phyloP scores from a whole-genome alignment of 2,797 vertebrate genomes.

The Coilia nasus region DNA sequence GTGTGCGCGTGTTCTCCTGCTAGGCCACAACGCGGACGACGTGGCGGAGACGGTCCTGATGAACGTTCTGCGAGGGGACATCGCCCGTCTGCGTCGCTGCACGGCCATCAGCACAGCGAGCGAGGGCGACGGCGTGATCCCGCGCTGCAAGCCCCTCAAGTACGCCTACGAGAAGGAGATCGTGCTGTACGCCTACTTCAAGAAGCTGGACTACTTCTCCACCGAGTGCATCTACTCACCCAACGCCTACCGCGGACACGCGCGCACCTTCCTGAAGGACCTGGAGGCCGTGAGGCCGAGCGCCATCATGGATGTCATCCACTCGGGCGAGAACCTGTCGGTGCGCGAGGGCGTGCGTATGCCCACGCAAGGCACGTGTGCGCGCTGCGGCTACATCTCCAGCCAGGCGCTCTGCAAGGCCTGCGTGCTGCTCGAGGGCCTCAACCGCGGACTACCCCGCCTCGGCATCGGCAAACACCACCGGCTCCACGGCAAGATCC shows the following conservation, averaged over 20 bases:
- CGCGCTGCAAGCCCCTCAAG: slow-evolving; percentile 87
- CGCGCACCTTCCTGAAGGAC: slow-evolving; percentile 83
- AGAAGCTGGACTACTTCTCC: slow-evolving; percentile 89
- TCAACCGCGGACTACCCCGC: slow-evolving; percentile 84
- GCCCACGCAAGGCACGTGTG: slow-evolving; percentile 80
- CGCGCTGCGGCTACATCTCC: slow-evolving; percentile 86
- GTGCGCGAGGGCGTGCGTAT: slow-evolving; percentile 79
- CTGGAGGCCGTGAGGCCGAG: slow-evolving; percentile 81
- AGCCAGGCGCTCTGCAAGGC: slow-evolving; percentile 87
- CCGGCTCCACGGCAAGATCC: slow-evolving; percentile 76
- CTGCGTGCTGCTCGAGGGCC: slow-evolving; percentile 86
- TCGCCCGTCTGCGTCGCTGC: slow-evolving; percentile 82
- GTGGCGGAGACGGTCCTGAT: slow-evolving; percentile 88
- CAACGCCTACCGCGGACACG: slow-evolving; percentile 89
- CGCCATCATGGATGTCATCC: slow-evolving; percentile 85
- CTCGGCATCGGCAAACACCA: slow-evolving; percentile 87
- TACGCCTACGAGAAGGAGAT: slow-evolving; percentile 94
- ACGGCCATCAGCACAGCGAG: slow-evolving; percentile 78
- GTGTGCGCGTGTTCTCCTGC: background rate
- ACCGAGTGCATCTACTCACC: slow-evolving; percentile 90
- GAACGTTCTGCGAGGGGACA: slow-evolving; percentile 89
- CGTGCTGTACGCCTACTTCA: slow-evolving; percentile 90
- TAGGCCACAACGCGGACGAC: slow-evolving; percentile 89
- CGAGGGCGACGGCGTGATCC: slow-evolving; percentile 80
- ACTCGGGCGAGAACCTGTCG: slow-evolving; percentile 86